Base-by-base conservation (phyloP, 2,113 vertebrate genomes). In the Pangasianodon gigas region DNA sequence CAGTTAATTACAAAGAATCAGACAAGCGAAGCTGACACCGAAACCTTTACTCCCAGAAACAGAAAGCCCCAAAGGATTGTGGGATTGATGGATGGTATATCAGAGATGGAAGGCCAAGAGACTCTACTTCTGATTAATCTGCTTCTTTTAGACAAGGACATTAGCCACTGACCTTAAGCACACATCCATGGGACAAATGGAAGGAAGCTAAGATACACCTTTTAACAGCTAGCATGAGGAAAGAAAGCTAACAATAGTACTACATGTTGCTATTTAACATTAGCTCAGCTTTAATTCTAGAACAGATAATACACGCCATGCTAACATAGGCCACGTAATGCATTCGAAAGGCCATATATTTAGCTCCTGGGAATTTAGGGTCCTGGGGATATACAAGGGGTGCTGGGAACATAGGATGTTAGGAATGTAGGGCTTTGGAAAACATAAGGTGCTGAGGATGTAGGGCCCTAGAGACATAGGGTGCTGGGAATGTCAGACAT, bases 11-110 rank as follows among this genome's bases (percentile, higher is more conserved):
- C 32, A 52, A 69, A 86, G 41, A 86, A 86, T 37, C 62, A 69
- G 62, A 69, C 84, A 67, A 69, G 84, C 46, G 16, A 85, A 19
- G 84, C 84, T 85, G 84, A 85, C 84, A 85, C 26, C 24, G 2
- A 67, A 85, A 65, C 62, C 44, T 86, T 51, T 51, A 67, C n/a
- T 37, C 62, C 44, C 1, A 52, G n/a, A 86, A 86, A 48, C 65
- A 69, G 29, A 19, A 67, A 21, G 44, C 62, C 84, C 62, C 84
- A 69, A 69, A 86, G 84, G 62, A 69, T 69, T 32, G 44, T 86
- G 62, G 44, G 84, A 86, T 86, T 52, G 62, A 86, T 69, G 62
- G 46, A 86, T 86, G 84, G 62, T 69, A 69, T 69, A 86, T 86
- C 1, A 1, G n/a, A 69, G 16, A 67, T 6, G 56, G 84, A 67